Conservation (phyloP, 2,888 invertebrate species). For the Microctonus brassicae region DNA sequence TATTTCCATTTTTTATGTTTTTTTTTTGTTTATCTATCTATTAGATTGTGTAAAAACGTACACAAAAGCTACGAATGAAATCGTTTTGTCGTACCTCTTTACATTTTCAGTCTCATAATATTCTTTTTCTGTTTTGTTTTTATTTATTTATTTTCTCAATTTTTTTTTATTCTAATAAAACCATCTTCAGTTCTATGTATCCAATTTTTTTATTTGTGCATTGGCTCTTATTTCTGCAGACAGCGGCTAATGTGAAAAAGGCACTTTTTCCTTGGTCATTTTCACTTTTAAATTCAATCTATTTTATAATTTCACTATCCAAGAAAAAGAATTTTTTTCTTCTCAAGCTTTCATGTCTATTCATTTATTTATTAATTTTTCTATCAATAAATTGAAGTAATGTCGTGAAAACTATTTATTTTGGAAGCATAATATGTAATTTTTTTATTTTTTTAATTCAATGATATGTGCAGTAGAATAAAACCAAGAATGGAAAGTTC, state of each 20-base stretch:
- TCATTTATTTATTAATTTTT: no score
- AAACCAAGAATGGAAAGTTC: neutral
- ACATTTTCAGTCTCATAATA: slow-evolving; percentile 64
- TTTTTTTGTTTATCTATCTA: slow-evolving; percentile 11
- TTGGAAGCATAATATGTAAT: neutral
- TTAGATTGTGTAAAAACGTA: slow-evolving; percentile 55
- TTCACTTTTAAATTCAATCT: neutral
- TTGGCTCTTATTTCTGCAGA: slow-evolving; percentile 16
- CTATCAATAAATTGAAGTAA: no score
- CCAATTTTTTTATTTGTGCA: neutral
- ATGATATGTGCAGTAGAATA: neutral
- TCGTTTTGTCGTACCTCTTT: slow-evolving; percentile 61
- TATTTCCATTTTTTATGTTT: slow-evolving; percentile 17
- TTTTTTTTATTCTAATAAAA: slow-evolving; percentile 38
- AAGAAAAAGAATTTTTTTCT: slow-evolving; percentile 1
- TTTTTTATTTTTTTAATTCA: neutral
- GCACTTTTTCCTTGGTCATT: slow-evolving; percentile 33
- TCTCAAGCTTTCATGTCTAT: no score
- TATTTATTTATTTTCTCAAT: slow-evolving; percentile 13
- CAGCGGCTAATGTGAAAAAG: slow-evolving; percentile 38
- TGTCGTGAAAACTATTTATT: neutral
- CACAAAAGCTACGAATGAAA: slow-evolving; percentile 64
- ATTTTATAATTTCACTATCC: no score
- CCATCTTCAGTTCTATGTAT: neutral
- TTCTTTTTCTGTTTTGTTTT: slow-evolving; percentile 43